These are phyloP conservation scores for Paedocypris sp. DNA, from an alignment of 2,113 vertebrate genomes.

Conservation along the genomic window DNA sequence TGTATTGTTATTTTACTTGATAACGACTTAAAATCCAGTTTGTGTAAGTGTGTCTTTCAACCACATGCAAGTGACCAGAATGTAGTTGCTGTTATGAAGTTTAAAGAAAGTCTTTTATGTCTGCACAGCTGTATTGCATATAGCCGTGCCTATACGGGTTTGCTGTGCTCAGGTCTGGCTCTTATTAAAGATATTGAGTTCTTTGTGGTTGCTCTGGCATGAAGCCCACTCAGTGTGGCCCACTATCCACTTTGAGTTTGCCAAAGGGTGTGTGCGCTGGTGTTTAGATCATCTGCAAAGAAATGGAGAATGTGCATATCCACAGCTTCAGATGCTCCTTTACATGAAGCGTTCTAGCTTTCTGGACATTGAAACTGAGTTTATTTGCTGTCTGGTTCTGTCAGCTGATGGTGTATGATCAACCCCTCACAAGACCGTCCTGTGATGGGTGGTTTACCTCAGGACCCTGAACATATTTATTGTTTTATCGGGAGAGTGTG, in stretches of 20 bases:
- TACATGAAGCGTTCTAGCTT: background rate
- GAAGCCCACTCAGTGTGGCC: slow-evolving; percentile 69
- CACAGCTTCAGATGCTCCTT: background rate
- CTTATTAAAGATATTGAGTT: slow-evolving; percentile 75
- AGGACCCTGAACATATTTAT: background rate
- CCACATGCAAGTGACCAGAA: too few relatives aligned
- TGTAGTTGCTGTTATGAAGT: too few relatives aligned
- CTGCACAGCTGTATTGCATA: background rate
- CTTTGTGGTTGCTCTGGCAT: slow-evolving; percentile 71
- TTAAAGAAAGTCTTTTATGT: background rate
- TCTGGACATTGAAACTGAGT: background rate
- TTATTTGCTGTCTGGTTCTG: background rate
- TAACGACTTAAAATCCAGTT: too few relatives aligned
- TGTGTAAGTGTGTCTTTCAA: too few relatives aligned
- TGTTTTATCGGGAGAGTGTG: background rate
- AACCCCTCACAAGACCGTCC: slow-evolving; percentile 3
- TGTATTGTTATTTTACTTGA: too few relatives aligned
- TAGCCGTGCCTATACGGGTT: slow-evolving; percentile 54
- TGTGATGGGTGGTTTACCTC: background rate
- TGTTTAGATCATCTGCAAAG: slow-evolving; percentile 10
- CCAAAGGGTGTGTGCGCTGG: slow-evolving; percentile 37
- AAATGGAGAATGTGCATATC: background rate
- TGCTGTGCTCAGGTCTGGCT: slow-evolving; percentile 79
- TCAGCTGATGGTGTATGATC: slow-evolving; percentile 4
- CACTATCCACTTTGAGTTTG: slow-evolving; percentile 56